These are phyloP conservation scores for Paraplagusia blochii DNA, from an alignment of 2,113 vertebrate species.

Conservation along the genomic window DNA sequence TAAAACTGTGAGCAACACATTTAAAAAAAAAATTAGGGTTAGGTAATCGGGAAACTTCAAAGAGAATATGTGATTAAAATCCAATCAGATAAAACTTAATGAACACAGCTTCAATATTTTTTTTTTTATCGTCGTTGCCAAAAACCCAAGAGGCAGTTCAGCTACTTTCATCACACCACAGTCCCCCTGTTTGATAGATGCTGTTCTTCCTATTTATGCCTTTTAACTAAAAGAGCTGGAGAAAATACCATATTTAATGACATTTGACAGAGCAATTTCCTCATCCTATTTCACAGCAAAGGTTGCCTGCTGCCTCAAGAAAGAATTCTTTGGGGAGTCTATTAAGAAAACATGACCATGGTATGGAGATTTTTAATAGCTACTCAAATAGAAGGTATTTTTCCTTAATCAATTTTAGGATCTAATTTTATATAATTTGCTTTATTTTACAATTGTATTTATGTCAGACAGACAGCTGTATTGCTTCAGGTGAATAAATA, in stretches of 20 bases:
- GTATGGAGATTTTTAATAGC: no score
- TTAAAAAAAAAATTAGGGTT: constrained; percentile 9
- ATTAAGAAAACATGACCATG: neutral
- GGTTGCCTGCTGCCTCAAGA: constrained; percentile 18
- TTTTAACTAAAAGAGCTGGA: constrained; percentile 17
- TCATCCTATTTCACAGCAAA: constrained; percentile 26
- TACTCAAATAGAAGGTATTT: no score
- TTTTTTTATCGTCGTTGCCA: constrained; percentile 37
- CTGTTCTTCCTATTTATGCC: constrained; percentile 1
- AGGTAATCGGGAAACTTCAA: constrained; percentile 9
- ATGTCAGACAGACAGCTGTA: no score
- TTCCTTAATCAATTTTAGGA: no score
- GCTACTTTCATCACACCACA: constrained; percentile 20
- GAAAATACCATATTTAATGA: constrained; percentile 25
- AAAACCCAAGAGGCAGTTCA: constrained; percentile 37
- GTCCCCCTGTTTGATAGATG: constrained; percentile 2
- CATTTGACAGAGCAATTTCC: constrained; percentile 31
- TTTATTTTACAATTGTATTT: constrained; percentile 6
- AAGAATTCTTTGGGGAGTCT: constrained; percentile 3
- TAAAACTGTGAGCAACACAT: neutral
- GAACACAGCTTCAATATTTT: constrained; percentile 35
- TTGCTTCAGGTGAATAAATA: no score
- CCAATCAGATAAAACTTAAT: constrained; percentile 42
- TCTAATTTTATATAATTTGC: neutral
- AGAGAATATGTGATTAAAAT: constrained; percentile 35